Conservation (phyloP, 2,888 invertebrate species). For the Eristalinus sepulchralis region DNA sequence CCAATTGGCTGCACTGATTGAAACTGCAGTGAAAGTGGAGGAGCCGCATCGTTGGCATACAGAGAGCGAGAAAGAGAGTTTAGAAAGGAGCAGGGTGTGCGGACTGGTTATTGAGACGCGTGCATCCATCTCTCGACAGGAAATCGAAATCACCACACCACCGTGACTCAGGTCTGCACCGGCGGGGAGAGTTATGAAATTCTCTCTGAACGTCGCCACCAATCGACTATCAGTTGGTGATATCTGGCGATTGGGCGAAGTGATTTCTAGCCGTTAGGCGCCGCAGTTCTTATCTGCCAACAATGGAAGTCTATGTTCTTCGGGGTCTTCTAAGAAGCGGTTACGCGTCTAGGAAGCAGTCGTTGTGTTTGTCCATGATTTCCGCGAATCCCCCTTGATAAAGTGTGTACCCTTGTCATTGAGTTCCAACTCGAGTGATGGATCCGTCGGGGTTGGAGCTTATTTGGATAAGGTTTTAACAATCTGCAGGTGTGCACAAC, state of each 20-base stretch:
- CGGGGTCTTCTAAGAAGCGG: neutral
- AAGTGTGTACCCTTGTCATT: neutral
- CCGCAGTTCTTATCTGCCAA: neutral
- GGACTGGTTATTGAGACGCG: slow-evolving; percentile 15
- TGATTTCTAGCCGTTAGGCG: neutral
- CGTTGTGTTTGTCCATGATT: neutral
- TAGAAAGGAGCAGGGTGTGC: slow-evolving; percentile 20
- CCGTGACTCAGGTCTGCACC: no score
- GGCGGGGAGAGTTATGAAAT: neutral
- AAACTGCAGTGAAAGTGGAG: neutral
- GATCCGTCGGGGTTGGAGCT: neutral
- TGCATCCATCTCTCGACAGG: neutral
- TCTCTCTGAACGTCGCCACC: neutral
- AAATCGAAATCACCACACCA: neutral
- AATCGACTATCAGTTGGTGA: neutral
- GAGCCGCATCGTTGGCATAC: no score
- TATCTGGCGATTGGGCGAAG: neutral
- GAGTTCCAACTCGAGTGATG: neutral
- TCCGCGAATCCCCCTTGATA: neutral
- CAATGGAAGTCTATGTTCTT: neutral
- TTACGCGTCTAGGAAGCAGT: neutral
- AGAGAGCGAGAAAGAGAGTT: slow-evolving; percentile 5
- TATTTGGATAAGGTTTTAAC: neutral
- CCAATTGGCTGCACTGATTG: neutral
- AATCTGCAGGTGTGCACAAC: neutral